Evolutionary conservation across 2,797 vertebrate genomes (phyloP), one percentile per base, ranked within the genome.

Genomic region (Amphiprion clarkii): DNA sequence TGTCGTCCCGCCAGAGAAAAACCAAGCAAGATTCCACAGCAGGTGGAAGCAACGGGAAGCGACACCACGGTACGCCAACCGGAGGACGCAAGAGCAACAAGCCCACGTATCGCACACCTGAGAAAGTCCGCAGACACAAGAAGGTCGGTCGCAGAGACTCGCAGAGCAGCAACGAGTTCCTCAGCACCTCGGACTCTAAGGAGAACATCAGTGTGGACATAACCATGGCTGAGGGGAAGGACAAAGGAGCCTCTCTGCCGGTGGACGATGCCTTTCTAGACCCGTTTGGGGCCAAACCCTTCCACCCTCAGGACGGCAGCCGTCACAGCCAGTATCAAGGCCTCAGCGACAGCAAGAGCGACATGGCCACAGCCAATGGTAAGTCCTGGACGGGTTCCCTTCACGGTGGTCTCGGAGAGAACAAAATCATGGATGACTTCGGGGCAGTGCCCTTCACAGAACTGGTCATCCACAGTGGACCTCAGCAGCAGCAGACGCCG

Each of bases 111-210:
- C 96, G 98, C 76, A 99, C 98, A 0, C 98, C 98, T 0, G 98
- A 99, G 87, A 90, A 96, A 4, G 94, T 94, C 11, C 96, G 97
- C 17, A 84, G 98, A 56, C 97, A 97, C 93, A 97, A 95, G 74
- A 97, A 95, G 67, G 96, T 94, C 0, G 97, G 97, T 2, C 95
- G 97, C 54, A 94, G 97, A 69, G 98, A 99, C 93, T 99, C 98
- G 0, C 98, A 99, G 82, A 99, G 98, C 88, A 99, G 98, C 95
- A 99, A 96, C 0, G 98, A 99, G 89, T 96, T 98, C 86, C 93
- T 98, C 9, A 97, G 95, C 44, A 95, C 97, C 78, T 99, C 97
- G 0, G 97, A 98, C 93, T 99, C 98, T 1, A 99, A 99, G 76
- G 98, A 99, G 92, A 99, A 99, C 90, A 99, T 99, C 61, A 96